Base-by-base conservation (phyloP, 2,113 vertebrate species). In the Euleptes europaea region DNA sequence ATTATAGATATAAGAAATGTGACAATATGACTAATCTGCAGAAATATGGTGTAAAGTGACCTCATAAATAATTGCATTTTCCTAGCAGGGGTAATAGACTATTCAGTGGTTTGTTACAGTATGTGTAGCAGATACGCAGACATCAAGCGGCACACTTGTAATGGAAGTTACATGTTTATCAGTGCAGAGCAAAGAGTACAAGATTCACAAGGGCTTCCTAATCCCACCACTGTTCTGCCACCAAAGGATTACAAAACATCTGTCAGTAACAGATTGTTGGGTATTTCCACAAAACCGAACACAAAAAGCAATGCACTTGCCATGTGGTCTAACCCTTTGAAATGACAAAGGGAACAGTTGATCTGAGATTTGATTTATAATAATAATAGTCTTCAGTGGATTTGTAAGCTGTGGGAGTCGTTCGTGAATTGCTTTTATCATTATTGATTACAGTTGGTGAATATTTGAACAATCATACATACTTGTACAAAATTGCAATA, bases 261-360 rank as follows among this genome's bases (percentile, higher is more conserved):
- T 90, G 86, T 66, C 91, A 85, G 65, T 86, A 85, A 90, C 88
- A 92, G 90, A 93, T 91, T 90, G 87, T 73, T 92, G 67, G 54
- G 8, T 85, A 75, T 91, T 89, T 82, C 88, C 84, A 77, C 72
- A 76, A 91, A 91, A 87, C 3, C 76, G 83, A 92, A 74, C 69
- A 79, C 88, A 85, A 74, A 75, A 70, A 85, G 15, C 81, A 86
- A 78, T 80, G 88, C 8, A n/a, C 17, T 47, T n/a, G 9, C 72
- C 35, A 5, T 82, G 69, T 78, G 75, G 35, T 31, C 40, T 80
- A 57, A 51, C 70, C 51, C 57, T 82, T 76, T 79, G 88, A 83
- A 93, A 89, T 54, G 82, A 79, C 54, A 78, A 54, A 88, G 92
- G 86, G 38, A 79, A 40, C 38, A 71, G 3, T 73, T 35, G 17